phyloP scores from a whole-genome alignment of 2,888 invertebrate species.

The Parnassius mnemosyne region DNA sequence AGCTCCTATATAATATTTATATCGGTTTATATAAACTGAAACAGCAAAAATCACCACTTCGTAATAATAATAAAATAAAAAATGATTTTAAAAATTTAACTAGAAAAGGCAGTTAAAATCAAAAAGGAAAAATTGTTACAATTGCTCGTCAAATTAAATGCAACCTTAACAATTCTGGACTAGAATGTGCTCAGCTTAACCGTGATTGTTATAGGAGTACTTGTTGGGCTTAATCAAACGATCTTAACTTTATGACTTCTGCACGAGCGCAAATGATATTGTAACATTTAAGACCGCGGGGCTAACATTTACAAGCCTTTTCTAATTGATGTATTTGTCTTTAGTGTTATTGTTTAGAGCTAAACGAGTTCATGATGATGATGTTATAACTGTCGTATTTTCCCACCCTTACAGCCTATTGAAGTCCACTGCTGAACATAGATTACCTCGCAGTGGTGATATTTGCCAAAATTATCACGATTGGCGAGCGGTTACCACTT shows the following conservation, averaged over 20 bases:
- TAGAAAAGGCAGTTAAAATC: no score
- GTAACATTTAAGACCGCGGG: constrained; percentile 15
- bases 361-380: not conserved
- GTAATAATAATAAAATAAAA: no score
- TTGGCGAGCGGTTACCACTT: no score
- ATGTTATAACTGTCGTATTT: not conserved
- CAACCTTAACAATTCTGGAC: not conserved
- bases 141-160: constrained; percentile 4
- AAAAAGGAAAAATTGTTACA: not conserved
- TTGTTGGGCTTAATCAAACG: constrained; percentile 20
- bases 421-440: no score
- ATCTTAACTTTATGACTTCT: constrained; percentile 17
- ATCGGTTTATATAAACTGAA: no score
- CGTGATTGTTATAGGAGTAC: constrained; percentile 3
- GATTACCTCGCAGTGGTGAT: no score
- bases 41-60: no score
- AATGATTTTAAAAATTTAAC: no score
- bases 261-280: constrained; percentile 20
- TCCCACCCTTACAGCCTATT: no score
- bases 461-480: no score
- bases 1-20: no score
- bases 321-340: constrained; percentile 7
- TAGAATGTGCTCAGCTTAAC: constrained; percentile 6
- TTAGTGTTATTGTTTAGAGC: not conserved
- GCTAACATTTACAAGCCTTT: constrained; percentile 14